Base-by-base conservation (phyloP, 2,113 vertebrate genomes). In the Hassar affinis region DNA sequence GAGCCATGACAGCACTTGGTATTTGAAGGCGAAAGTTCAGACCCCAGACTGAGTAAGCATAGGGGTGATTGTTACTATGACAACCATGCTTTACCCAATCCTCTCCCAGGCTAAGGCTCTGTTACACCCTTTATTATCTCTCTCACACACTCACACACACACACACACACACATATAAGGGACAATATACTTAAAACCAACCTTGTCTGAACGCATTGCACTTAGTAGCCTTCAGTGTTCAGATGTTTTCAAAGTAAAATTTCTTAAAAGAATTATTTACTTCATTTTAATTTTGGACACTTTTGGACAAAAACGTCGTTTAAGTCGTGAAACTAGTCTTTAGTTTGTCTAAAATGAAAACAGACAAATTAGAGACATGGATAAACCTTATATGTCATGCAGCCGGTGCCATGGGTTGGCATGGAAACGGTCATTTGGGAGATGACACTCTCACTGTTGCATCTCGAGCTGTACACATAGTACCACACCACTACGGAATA, bases 11-110 rank as follows among this genome's bases (percentile, higher is more conserved):
- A 85, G 27, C 25, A 49, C n/a, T 45, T 79, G 78, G 72, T 79
- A 74, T 72, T 74, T 84, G 45, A 86, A 79, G 59, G 71, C 52
- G 62, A 86, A 85, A 81, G 85, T 78, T 85, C 80, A 87, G 66
- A 49, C 74, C 72, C 72, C 72, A 75, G 49, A 75, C 72, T 76
- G 17, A 77, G 77, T 59, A 56, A 56, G 75, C 57, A 87, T 54
- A 83, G 22, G 59, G 81, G 81, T 64, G 72, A 80, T 82, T 78
- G 85, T 86, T 84, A 84, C 83, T 66, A 89, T 89, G 84, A 82
- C 85, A 84, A 89, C 82, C 15, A 1, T 33, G 22, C 51, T 22
- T 61, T 84, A 47, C 68, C 62, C 62, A 25, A 59, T 49, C 49
- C 71, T 64, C 64, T 83, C 80, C 35, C 38, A 79, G 77, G 47